Evolutionary conservation across 2,888 invertebrate species (phyloP), one percentile per base, ranked within the genome.

Genomic region (Encarsia formosa): DNA sequence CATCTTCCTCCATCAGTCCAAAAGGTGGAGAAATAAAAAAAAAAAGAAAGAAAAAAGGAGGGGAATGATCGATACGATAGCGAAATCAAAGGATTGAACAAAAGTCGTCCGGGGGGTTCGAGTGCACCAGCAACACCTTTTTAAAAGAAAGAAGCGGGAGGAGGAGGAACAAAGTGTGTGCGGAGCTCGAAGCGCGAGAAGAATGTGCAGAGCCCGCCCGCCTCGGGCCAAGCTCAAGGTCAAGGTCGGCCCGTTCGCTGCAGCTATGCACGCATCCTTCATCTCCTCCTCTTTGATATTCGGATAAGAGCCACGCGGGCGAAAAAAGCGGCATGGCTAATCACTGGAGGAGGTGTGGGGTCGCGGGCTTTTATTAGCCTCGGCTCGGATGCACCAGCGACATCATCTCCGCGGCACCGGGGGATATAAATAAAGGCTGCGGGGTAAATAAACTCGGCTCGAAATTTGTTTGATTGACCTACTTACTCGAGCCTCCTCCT

Each of bases 151-250:
- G 37, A 42, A n/a, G 26, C n/a, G 42, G 24, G 19, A 26, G 39
- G 37, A 37, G 32, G 43, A 26, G 15, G 41, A 29, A 29, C 41
- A 29, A 29, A n/a, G 41, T 41, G 41, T 15, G 40, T 29, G n/a
- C n/a, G n/a, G n/a, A n/a, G 19, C 45, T 41, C 41, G 37, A 34
- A 41, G 37, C 32, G 41, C 48, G 41, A 31, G 37, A 51, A 51
- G 54, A 50, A 54, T 51, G n/a, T n/a, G 54, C 43, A 46, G 26
- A 42, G 43, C 37, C 40, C 46, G 43, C 37, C 40, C 19, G 42
- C 32, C 9, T 38, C 44, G 29, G 43, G 51, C 47, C 40, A 47
- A 47, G 16, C 40, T 50, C 54, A 54, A 54, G 54, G 54, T 54
- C 51, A 48, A 54, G 54, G 54, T 51, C 49, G 31, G 13, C 18